Evolutionary conservation across 2,888 invertebrate species (phyloP), one percentile per base, ranked within the genome.

Genomic region (Pristionchus exspectatus): DNA sequence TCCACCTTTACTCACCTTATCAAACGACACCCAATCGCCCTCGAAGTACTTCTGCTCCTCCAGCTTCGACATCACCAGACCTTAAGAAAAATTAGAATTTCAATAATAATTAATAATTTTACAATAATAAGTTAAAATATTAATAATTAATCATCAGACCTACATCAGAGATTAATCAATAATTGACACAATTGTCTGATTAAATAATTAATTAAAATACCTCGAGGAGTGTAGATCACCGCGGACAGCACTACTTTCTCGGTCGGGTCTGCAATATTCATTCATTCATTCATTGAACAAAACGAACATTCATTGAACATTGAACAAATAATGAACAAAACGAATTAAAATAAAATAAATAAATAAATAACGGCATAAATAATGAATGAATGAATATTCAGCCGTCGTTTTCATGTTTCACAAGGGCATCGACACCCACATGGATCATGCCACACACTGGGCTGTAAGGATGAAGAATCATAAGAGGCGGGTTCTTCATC

Each of bases 21-120:
- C 59, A 33, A 85, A 85, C 12, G 18, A 18, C 16, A 85, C 33
- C 84, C 84, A 85, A 14, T 85, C 59, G 16, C 59, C 59, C 59
- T 59, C 59, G 24, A 30, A 12, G 50, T 81, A 81, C 18, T 10
- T 18, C 50, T 81, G 14, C 50, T 24, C 9, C 81, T 81, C 81
- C 24, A 44, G n/a, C 50, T 54, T 81, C 38, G 50, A 54, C 12
- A 54, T n/a, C n/a, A 81, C 50, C n/a, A 81, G 50, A n/a, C 81
- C 81, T 50, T 21, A 14, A n/a, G 10, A 27, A 9, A 69, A 69
- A 69, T 27, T 54, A 2, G 54, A 30, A 27, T 2, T 69, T 69
- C 5, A n/a, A 12, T 63, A n/a, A 63, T 16, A 30, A 74, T 18
- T 21, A 33, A 18, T 38, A 38, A 38, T 38, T 38, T 3, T 5